Evolutionary conservation across 2,888 invertebrate genomes (phyloP), one percentile per base, ranked within the genome.

Genomic region (Cactoblastis cactorum): DNA sequence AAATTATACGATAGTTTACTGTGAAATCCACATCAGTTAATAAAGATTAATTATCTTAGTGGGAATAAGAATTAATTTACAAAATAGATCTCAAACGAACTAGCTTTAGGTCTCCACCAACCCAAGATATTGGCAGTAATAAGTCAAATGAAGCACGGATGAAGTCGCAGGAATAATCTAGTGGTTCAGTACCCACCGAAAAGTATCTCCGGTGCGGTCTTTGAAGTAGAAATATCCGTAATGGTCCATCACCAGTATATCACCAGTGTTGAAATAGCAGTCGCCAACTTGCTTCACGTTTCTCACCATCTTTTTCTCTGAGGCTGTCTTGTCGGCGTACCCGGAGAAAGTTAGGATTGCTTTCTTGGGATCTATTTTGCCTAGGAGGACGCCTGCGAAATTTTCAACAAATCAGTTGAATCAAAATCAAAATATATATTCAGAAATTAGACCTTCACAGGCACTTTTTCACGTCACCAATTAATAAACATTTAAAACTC

Each of bases 161-260:
- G 19, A 39, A 39, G 19, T 19, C 18, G 17, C 24, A 2, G 18
- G 57, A 8, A 22, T 52, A n/a, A n/a, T n/a, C n/a, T n/a, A n/a
- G n/a, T n/a, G n/a, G n/a, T n/a, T n/a, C n/a, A n/a, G n/a, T n/a
- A 11, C 56, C 66, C 51, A 88, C 88, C 88, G 83, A 69, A 93
- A 96, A 0, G 95, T 96, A 66, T 96, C 95, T 1, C 96, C 96
- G 37, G 94, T 95, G 57, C 98, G 92, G 73, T 99, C 98, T 61
- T 93, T 96, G 82, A 98, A 98, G 77, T 95, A 98, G 75, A 96
- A 95, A 79, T 97, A 98, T 0, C 98, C 98, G 33, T 94, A 91
- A 57, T 97, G 95, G 70, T 99, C 98, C 93, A 95, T 95, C 5
- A 96, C 93, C 49, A 98, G 86, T 53, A 98, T 92, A 77, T 99